These are phyloP conservation scores for Anhinga anhinga DNA, from an alignment of 2,113 vertebrate genomes.

Conservation along the genomic window DNA sequence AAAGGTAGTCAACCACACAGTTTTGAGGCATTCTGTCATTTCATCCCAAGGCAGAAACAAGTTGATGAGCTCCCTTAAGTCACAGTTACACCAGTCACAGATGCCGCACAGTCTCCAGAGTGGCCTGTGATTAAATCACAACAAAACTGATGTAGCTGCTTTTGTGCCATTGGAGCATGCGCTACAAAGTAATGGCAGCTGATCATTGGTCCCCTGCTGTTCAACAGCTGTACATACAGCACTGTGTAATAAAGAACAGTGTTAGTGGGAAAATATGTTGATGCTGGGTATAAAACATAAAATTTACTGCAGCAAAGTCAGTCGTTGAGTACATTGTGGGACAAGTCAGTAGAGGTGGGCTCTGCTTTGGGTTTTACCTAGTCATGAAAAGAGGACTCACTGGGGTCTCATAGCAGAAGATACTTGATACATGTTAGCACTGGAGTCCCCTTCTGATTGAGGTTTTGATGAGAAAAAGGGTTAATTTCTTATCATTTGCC, in stretches of 20 bases:
- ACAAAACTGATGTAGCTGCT: neutral
- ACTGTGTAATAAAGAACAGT: neutral
- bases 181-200: neutral
- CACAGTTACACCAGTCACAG: neutral
- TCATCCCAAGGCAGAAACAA: neutral
- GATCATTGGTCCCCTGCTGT: neutral
- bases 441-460: neutral
- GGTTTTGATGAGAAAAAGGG: neutral
- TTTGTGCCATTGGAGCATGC: neutral
- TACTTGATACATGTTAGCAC: neutral
- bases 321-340: neutral
- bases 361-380: neutral
- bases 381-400: neutral
- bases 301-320: neutral
- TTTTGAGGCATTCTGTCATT: neutral
- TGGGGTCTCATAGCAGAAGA: neutral
- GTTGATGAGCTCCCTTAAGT: neutral
- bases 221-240: neutral
- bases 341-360: neutral
- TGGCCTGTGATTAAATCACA: neutral
- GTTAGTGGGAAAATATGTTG: neutral
- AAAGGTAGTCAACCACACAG: neutral
- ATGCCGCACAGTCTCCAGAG: neutral
- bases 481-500: neutral
- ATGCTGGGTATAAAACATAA: neutral